Percentiles rank a stretch among this genome's conserved stretches.
Evolutionary conservation across 2,113 vertebrate species (phyloP).

Genomic region (Engraulis encrasicolus): DNA sequence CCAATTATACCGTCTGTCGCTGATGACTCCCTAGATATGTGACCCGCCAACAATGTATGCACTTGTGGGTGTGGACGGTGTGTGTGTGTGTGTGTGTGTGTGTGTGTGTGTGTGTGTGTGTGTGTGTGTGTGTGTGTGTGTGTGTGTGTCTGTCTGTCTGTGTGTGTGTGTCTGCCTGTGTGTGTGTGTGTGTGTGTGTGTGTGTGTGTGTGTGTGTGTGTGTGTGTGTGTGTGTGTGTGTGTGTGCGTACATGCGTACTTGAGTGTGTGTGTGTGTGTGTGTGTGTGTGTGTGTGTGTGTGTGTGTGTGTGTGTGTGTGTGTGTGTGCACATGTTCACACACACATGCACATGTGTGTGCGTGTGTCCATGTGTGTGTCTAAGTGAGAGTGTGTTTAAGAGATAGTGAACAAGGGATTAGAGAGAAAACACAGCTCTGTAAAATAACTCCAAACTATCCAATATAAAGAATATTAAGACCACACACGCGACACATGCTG

Average conservation of each 20-base stretch:
- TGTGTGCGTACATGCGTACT: too few relatives aligned
- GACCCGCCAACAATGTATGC: not conserved
- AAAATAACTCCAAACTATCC: not conserved
- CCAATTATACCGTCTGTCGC: not conserved
- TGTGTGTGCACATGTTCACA: too few relatives aligned
- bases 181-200: not conserved
- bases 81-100: not conserved
- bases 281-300: not conserved
- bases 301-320: not conserved
- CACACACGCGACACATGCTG: conserved; percentile 18
- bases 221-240: not conserved
- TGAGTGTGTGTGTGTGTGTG: too few relatives aligned
- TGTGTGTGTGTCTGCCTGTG: too few relatives aligned
- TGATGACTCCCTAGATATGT: not conserved
- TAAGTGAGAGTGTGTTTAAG: not conserved
- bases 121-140: too few relatives aligned
- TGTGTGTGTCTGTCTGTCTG: too few relatives aligned
- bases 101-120: not conserved
- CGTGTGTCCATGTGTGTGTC: too few relatives aligned
- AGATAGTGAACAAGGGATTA: not conserved
- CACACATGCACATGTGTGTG: not conserved
- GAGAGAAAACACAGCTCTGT: not conserved
- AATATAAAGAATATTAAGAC: conserved; percentile 10
- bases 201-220: too few relatives aligned
- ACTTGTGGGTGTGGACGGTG: too few relatives aligned